Evolutionary conservation across 2,888 invertebrate genomes (phyloP).

Genomic region (Chironomus riparius): DNA sequence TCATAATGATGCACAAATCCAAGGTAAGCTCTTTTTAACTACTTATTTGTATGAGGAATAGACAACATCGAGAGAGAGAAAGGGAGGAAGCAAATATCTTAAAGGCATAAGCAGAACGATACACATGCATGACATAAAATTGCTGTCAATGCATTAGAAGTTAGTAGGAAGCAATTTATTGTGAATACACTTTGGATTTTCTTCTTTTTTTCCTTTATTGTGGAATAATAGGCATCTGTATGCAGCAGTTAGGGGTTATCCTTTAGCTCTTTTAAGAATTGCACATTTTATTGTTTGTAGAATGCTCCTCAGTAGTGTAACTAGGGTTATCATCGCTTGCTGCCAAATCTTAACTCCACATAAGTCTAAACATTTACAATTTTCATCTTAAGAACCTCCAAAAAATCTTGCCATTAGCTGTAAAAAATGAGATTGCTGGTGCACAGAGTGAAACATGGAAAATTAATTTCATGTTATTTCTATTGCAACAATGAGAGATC

Average conservation of each 20-base stretch:
- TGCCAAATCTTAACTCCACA: too few species aligned
- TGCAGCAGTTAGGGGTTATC: too few species aligned
- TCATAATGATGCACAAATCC: constrained; percentile 25
- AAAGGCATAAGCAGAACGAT: not conserved
- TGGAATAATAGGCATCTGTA: too few species aligned
- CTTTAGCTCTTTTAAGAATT: too few species aligned
- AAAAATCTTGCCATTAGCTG: too few species aligned
- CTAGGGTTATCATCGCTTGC: too few species aligned
- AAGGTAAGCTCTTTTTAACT: constrained; percentile 1
- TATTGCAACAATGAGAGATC: not conserved
- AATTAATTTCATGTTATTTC: constrained; percentile 1
- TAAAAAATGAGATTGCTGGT: not conserved
- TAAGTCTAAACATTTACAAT: too few species aligned
- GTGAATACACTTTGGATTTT: not conserved
- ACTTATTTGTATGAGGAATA: not conserved
- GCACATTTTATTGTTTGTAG: too few species aligned
- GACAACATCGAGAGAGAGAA: not conserved
- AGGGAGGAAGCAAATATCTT: not conserved
- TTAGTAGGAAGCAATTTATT: not conserved
- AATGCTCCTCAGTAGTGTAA: too few species aligned
- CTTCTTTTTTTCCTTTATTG: too few species aligned
- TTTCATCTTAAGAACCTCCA: too few species aligned
- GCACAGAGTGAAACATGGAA: not conserved
- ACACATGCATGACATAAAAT: not conserved
- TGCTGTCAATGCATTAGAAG: not conserved